A percentile compares a stretch with the other conserved stretches of the same genome.
Conservation (phyloP, 2,797 vertebrate species). For the Spinus pinus region DNA sequence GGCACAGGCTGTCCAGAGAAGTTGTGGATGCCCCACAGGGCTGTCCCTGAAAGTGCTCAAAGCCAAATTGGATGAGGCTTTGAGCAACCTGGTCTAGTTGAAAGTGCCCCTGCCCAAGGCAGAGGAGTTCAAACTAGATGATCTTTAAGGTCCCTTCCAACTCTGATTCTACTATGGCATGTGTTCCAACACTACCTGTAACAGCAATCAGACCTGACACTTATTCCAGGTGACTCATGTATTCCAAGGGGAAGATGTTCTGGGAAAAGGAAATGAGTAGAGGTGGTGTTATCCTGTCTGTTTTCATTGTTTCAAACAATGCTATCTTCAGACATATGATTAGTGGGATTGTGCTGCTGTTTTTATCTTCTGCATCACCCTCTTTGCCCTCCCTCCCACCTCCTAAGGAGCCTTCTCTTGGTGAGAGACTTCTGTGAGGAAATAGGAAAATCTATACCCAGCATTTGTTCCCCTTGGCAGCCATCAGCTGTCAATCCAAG, state of each 20-base stretch:
- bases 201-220: neutral
- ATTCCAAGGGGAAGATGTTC: neutral
- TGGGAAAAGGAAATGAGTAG: neutral
- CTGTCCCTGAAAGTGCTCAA: neutral
- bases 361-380: neutral
- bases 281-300: neutral
- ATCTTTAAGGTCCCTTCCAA: neutral
- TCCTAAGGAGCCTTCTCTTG: neutral
- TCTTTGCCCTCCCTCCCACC: neutral
- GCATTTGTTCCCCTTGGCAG: neutral
- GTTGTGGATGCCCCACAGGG: neutral
- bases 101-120: neutral
- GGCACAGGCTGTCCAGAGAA: neutral
- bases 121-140: neutral
- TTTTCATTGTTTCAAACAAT: constrained; percentile 3
- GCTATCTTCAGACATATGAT: neutral
- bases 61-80: neutral
- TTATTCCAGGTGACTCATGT: neutral
- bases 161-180: neutral
- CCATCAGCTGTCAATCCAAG: neutral
- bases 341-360: neutral
- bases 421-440: neutral
- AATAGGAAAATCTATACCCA: neutral
- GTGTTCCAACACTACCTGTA: neutral
- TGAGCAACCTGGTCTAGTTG: neutral